Evolutionary conservation across 2,797 vertebrate genomes (phyloP).

Genomic region (Periophthalmus magnuspinnatus): DNA sequence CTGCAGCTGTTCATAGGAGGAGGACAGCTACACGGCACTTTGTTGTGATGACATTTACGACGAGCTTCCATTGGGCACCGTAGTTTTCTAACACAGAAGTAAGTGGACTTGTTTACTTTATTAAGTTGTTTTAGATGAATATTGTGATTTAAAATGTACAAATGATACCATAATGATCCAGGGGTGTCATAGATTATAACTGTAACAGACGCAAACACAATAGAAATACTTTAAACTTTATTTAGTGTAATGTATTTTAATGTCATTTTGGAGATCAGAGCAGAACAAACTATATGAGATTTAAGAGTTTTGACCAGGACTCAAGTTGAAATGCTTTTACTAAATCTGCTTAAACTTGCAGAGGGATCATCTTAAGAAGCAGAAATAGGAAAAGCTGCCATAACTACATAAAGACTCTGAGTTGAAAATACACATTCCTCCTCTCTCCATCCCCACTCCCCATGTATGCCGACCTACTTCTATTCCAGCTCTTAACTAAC

Average conservation of each 20-base stretch:
- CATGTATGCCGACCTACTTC: slow-evolving; percentile 63
- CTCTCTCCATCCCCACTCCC: slow-evolving; percentile 23
- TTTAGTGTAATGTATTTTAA: neutral
- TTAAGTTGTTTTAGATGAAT: too few species aligned
- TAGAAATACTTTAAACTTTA: too few species aligned
- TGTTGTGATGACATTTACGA: too few species aligned
- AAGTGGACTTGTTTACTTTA: too few species aligned
- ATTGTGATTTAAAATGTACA: too few species aligned
- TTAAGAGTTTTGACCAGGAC: neutral
- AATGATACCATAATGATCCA: too few species aligned
- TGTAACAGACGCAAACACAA: too few species aligned
- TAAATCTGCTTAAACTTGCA: slow-evolving; percentile 6
- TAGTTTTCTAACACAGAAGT: too few species aligned
- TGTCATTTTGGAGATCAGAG: neutral
- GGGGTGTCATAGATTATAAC: too few species aligned
- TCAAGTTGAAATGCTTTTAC: neutral
- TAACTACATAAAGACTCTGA: slow-evolving; percentile 2
- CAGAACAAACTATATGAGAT: neutral
- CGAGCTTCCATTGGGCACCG: too few species aligned
- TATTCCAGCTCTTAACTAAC: slow-evolving; percentile 36
- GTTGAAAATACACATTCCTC: slow-evolving; percentile 2
- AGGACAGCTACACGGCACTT: too few species aligned
- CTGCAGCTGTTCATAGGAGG: too few species aligned
- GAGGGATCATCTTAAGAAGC: neutral
- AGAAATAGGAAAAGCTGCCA: slow-evolving; percentile 13